Conservation (phyloP, 2,113 vertebrate genomes). For the Apodemus speciosus region DNA sequence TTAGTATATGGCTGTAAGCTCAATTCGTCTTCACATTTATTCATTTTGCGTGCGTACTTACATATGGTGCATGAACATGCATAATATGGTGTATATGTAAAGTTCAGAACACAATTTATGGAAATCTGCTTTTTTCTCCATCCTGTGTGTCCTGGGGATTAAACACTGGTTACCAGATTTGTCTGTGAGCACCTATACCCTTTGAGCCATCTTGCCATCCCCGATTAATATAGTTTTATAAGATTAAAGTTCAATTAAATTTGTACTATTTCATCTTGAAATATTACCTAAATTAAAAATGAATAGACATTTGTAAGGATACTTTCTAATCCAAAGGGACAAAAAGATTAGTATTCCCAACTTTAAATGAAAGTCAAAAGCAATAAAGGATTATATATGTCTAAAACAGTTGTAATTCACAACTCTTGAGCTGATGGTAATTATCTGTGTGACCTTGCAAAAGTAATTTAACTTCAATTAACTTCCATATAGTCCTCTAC, state of each 20-base stretch:
- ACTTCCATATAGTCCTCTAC: not conserved
- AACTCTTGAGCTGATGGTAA: not conserved
- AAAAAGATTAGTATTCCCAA: not conserved
- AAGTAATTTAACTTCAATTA: slow-evolving; percentile 19
- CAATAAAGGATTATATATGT: not conserved
- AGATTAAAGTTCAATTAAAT: slow-evolving; percentile 35
- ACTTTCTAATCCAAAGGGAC: slow-evolving; percentile 27
- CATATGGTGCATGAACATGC: not conserved
- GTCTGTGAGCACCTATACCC: too few species aligned
- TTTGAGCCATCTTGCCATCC: not conserved
- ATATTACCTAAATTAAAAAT: slow-evolving; percentile 9
- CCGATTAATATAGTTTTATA: slow-evolving; percentile 3
- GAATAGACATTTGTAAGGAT: not conserved
- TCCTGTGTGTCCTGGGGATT: too few species aligned
- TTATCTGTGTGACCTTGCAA: slow-evolving; percentile 4
- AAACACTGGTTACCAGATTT: not conserved
- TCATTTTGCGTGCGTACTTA: not conserved
- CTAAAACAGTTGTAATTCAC: not conserved
- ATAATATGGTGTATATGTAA: not conserved
- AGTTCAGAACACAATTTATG: not conserved
- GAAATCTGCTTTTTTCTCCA: not conserved
- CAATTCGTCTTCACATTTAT: not conserved
- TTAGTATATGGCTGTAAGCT: slow-evolving; percentile 21
- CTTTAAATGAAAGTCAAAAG: slow-evolving; percentile 35
- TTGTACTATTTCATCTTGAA: slow-evolving; percentile 46